Base-by-base conservation (phyloP, 2,888 invertebrate genomes). In the Lasioglossum calceatum region DNA sequence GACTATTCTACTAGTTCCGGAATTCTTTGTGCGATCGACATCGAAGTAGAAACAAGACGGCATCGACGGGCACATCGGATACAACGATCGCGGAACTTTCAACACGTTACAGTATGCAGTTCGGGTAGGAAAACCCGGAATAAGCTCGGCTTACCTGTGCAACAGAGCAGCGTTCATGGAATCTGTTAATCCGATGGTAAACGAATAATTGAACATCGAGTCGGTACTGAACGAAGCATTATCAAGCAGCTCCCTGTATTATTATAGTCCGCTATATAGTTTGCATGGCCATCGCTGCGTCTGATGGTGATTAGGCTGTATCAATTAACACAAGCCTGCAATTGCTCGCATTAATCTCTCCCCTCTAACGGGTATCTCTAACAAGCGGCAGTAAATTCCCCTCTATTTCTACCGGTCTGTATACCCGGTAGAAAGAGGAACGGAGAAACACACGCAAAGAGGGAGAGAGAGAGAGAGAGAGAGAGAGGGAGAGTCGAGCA, bases 261-360 rank as follows among this genome's bases (percentile, higher is more conserved):
- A 91, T 91, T 91, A 91, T 90, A 82, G 89, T 75, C 61, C 44
- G 80, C 79, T 82, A 82, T 82, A 84, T 83, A 84, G 84, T 82
- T 79, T 76, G 76, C 81, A 83, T 73, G 76, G 78, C 74, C 81
- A 83, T 78, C 81, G 87, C 76, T 88, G 88, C 88, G 89, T 91
- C 90, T 89, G 92, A 92, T 90, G 91, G 90, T 90, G 91, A 91
- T 92, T 92, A 93, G 92, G 90, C 89, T 87, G 89, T 91, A 92
- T 92, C 89, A 91, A 92, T 93, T 91, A 92, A 91, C 90, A 87
- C 89, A 85, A 84, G 89, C 89, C 90, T 91, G 91, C 91, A 91
- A 91, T 91, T 91, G 91, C 92, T 87, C 89, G 86, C 92, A 92
- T 92, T 92, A 92, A 92, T 92, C 90, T 92, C 87, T 82, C 88